A percentile compares a stretch with the other conserved stretches of the same genome.
These are phyloP conservation scores for Boloria euphrosyne DNA, from an alignment of 2,888 invertebrate species.

Conservation along the genomic window DNA sequence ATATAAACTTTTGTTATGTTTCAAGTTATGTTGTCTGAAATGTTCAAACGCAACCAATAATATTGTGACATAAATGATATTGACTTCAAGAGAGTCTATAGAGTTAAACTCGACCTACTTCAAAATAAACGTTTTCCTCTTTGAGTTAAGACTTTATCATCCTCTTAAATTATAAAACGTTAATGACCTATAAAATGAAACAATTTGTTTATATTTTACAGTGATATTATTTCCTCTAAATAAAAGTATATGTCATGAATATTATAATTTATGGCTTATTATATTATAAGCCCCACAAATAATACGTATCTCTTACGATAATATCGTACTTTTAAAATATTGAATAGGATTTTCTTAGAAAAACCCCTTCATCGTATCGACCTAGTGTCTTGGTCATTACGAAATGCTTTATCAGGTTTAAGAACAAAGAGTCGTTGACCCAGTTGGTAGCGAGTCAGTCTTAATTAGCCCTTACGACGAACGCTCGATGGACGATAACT, in stretches of 20 bases:
- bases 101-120: conserved; percentile 64
- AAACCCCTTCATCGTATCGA: conserved; percentile 1
- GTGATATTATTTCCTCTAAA: conserved; percentile 32
- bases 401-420: conserved; percentile 54
- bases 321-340: neutral
- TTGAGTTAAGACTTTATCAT: conserved; percentile 60
- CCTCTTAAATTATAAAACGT: conserved; percentile 60
- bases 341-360: conserved; percentile 2
- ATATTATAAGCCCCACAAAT: neutral
- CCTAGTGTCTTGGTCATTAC: conserved; percentile 30
- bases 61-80: conserved; percentile 17
- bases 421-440: conserved; percentile 75
- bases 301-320: neutral
- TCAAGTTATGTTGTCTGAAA: neutral
- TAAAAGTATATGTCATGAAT: neutral
- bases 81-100: conserved; percentile 18
- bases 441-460: conserved; percentile 53
- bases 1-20: neutral
- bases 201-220: conserved; percentile 32
- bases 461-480: conserved; percentile 63
- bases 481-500: conserved; percentile 51
- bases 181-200: conserved; percentile 68
- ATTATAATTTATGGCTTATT: neutral
- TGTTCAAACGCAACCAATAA: neutral
- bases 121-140: conserved; percentile 64